Evolutionary conservation across 2,113 vertebrate genomes (phyloP).

Genomic region (Chaetura pelagica): DNA sequence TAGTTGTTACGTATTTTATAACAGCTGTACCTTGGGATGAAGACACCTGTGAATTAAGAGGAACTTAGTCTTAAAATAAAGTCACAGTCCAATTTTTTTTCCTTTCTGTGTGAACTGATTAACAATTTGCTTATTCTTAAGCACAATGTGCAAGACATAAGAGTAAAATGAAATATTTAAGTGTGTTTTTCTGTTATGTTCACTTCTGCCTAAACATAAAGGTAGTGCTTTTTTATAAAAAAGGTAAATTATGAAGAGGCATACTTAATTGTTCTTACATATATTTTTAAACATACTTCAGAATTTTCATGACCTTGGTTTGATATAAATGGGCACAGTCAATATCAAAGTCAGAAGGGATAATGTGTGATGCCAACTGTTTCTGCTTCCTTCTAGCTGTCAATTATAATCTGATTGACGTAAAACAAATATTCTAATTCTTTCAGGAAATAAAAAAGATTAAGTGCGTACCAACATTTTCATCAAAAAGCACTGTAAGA

Average conservation of each 20-base stretch:
- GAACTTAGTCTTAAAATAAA: slow-evolving; percentile 78
- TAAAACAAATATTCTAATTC: background rate
- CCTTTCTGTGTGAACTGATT: slow-evolving; percentile 39
- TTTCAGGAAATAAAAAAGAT: background rate
- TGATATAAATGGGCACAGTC: slow-evolving; percentile 82
- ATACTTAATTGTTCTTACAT: background rate
- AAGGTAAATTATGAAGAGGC: slow-evolving; percentile 7
- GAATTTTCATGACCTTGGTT: slow-evolving; percentile 40
- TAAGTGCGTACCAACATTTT: background rate
- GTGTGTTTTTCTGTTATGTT: background rate
- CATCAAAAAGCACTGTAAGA: background rate
- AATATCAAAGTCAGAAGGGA: slow-evolving; percentile 42
- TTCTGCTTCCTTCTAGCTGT: background rate
- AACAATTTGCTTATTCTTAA: slow-evolving; percentile 58
- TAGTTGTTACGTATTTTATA: slow-evolving; percentile 5
- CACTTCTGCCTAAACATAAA: slow-evolving; percentile 42
- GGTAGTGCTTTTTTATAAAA: background rate
- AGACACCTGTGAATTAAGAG: slow-evolving; percentile 63
- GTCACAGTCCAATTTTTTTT: slow-evolving; percentile 80
- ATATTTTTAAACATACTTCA: slow-evolving; percentile 5
- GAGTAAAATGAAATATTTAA: slow-evolving; percentile 41
- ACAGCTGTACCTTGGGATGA: slow-evolving; percentile 41
- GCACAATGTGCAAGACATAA: slow-evolving; percentile 5
- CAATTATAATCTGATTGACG: background rate
- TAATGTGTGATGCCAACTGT: background rate